A percentile compares a stretch with the other conserved stretches of the same genome.
Evolutionary conservation across 2,888 invertebrate species (phyloP).

Genomic region (Aphidoletes aphidimyza): DNA sequence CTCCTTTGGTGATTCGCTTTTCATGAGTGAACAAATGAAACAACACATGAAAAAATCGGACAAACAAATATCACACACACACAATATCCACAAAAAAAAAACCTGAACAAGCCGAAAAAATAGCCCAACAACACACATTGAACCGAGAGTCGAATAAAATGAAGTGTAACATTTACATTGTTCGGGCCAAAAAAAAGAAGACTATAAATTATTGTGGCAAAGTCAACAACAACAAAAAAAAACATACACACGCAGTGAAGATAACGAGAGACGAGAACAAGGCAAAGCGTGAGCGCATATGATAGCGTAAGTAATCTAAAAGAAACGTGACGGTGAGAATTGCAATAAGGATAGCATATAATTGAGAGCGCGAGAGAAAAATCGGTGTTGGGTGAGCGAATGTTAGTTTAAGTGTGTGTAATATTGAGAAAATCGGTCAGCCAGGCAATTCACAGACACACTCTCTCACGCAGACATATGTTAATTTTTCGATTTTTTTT

Average conservation of each 20-base stretch:
- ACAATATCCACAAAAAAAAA: background rate
- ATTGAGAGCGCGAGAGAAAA: background rate
- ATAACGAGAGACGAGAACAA: conserved; percentile 7
- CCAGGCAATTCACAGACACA: background rate
- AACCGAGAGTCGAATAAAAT: conserved; percentile 21
- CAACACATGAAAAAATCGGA: background rate
- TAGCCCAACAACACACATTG: too few species aligned
- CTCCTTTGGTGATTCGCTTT: conserved; percentile 26
- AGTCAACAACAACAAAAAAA: background rate
- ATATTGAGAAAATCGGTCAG: background rate
- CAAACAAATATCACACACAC: background rate
- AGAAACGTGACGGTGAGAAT: conserved; percentile 41
- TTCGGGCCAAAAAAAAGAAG: background rate
- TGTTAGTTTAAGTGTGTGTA: too few species aligned
- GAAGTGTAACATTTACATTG: conserved; percentile 41
- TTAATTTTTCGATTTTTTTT: too few species aligned
- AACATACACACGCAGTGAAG: background rate
- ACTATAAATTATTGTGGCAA: conserved; percentile 6
- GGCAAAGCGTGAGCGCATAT: background rate
- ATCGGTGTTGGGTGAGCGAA: too few species aligned
- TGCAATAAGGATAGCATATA: background rate
- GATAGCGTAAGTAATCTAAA: background rate
- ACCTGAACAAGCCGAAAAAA: too few species aligned
- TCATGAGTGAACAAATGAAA: background rate
- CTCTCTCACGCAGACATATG: background rate